Percentiles rank a stretch among this genome's conserved stretches.
Evolutionary conservation across 2,797 vertebrate species (phyloP).

Genomic region (Strix occidentalis): DNA sequence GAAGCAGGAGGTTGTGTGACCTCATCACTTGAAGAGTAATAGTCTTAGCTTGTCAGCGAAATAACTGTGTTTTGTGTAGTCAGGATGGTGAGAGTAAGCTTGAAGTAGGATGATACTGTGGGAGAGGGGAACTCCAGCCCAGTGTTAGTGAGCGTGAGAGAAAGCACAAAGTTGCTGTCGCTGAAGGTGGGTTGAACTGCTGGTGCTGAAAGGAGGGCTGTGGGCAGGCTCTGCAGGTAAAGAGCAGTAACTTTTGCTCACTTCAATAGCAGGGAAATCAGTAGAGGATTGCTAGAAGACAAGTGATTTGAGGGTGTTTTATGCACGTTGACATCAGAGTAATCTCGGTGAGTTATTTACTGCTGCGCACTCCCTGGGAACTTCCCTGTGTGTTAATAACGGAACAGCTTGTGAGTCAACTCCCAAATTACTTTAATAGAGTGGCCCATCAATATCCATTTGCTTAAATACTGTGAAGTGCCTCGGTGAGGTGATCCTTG

Average conservation of each 20-base stretch:
- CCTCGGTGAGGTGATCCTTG: neutral
- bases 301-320: neutral
- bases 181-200: neutral
- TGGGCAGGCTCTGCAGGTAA: neutral
- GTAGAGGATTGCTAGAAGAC: neutral
- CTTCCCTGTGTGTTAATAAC: neutral
- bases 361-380: neutral
- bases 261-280: neutral
- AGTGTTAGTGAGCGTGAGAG: neutral
- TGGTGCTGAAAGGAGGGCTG: neutral
- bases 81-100: neutral
- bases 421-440: neutral
- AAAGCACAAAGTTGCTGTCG: fast-evolving
- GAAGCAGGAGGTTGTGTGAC: neutral
- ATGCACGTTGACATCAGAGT: neutral
- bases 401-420: neutral
- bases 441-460: neutral
- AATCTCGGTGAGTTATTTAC: neutral
- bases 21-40: neutral
- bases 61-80: neutral
- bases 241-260: neutral
- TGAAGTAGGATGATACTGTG: neutral
- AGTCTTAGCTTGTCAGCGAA: neutral
- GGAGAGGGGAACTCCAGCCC: neutral
- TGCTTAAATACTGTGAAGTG: neutral